Percentiles rank a stretch among this genome's conserved stretches.
Conservation (phyloP, 2,888 invertebrate genomes). For the Scaptomyza tumidula region DNA sequence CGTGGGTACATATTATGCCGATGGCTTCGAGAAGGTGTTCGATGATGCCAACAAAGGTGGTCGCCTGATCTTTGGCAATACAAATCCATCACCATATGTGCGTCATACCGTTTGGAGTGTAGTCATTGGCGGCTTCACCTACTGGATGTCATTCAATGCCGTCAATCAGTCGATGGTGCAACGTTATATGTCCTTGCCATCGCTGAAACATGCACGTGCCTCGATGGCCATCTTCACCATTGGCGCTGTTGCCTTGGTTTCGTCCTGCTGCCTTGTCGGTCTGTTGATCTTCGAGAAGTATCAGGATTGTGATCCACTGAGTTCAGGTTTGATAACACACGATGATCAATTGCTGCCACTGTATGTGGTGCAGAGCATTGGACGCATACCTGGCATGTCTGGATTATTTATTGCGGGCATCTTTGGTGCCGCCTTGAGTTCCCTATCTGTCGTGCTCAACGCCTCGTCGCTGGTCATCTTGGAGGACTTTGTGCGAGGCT, state of each 20-base stretch:
- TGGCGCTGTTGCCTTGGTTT: slow-evolving; percentile 89
- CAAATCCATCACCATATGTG: slow-evolving; percentile 89
- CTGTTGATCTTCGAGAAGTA: slow-evolving; percentile 89
- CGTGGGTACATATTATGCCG: slow-evolving; percentile 87
- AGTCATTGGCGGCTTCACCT: slow-evolving; percentile 90
- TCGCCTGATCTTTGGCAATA: slow-evolving; percentile 87
- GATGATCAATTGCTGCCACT: slow-evolving; percentile 93
- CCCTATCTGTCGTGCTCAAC: slow-evolving; percentile 94
- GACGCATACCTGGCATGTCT: slow-evolving; percentile 90
- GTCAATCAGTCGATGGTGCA: slow-evolving; percentile 97
- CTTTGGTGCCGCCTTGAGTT: slow-evolving; percentile 95
- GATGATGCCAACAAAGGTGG: slow-evolving; percentile 86
- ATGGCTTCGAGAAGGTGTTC: slow-evolving; percentile 86
- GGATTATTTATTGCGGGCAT: slow-evolving; percentile 94
- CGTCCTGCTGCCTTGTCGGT: slow-evolving; percentile 90
- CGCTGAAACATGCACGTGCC: slow-evolving; percentile 88
- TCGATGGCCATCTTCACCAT: slow-evolving; percentile 89
- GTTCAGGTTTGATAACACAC: slow-evolving; percentile 86
- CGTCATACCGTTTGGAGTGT: slow-evolving; percentile 95
- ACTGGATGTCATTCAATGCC: slow-evolving; percentile 93
- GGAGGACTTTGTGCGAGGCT: slow-evolving; percentile 92
- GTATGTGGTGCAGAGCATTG: slow-evolving; percentile 92
- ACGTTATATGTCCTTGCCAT: slow-evolving; percentile 91
- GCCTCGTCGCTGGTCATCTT: slow-evolving; percentile 93
- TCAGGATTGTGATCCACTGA: slow-evolving; percentile 88